A percentile compares a stretch with the other conserved stretches of the same genome.
These are phyloP conservation scores for Strigamia maritima DNA, from an alignment of 2,888 invertebrate species.

Conservation along the genomic window DNA sequence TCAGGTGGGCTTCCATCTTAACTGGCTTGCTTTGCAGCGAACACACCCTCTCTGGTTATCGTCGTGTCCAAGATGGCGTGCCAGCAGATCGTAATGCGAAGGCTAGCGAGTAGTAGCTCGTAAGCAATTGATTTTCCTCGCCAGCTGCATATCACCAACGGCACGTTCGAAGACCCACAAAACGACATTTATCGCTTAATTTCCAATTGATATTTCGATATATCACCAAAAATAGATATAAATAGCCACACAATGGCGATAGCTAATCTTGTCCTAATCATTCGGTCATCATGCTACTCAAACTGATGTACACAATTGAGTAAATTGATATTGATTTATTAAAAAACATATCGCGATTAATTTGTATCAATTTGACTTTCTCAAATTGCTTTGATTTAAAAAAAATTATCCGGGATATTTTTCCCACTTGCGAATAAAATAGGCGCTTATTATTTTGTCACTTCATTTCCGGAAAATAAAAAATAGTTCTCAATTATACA, in stretches of 20 bases:
- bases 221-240: not conserved
- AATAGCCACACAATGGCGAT: too few relatives aligned
- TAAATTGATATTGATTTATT: too few relatives aligned
- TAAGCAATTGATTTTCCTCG: not conserved
- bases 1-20: constrained; percentile 15
- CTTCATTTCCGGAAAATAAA: not conserved
- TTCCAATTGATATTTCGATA: not conserved
- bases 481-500: not conserved
- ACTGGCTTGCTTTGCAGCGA: not conserved
- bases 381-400: not conserved
- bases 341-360: too few relatives aligned
- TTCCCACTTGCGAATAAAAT: not conserved
- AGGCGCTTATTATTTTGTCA: not conserved
- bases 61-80: constrained; percentile 6
- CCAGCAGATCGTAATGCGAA: not conserved
- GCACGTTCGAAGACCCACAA: not conserved
- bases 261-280: too few relatives aligned
- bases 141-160: not conserved
- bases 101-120: not conserved
- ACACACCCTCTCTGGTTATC: not conserved
- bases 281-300: too few relatives aligned
- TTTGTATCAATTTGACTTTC: not conserved
- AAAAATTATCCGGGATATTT: not conserved
- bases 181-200: constrained; percentile 4
- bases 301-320: too few relatives aligned